Conservation (phyloP, 2,888 invertebrate species). For the Drosophila longiperda region DNA sequence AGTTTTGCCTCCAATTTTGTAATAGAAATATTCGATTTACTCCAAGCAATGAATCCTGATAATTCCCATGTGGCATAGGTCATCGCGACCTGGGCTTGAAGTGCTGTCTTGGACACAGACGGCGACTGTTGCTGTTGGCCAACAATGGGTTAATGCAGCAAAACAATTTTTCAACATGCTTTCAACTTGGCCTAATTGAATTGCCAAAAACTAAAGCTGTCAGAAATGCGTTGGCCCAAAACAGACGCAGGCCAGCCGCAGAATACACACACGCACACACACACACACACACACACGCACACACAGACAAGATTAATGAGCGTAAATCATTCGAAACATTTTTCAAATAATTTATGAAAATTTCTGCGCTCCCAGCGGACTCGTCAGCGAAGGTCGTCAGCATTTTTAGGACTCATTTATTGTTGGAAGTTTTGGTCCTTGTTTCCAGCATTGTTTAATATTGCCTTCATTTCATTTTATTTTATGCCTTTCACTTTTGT, state of each 20-base stretch:
- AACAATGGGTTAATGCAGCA: slow-evolving; percentile 65
- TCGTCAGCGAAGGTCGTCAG: slow-evolving; percentile 48
- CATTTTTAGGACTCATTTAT: slow-evolving; percentile 58
- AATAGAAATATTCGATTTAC: not conserved
- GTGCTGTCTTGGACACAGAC: slow-evolving; percentile 39
- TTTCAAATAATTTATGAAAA: slow-evolving; percentile 68
- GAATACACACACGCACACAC: slow-evolving; percentile 8
- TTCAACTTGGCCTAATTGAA: slow-evolving; percentile 67
- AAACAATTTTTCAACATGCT: slow-evolving; percentile 64
- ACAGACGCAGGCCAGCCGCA: slow-evolving; percentile 47
- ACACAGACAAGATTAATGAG: slow-evolving; percentile 62
- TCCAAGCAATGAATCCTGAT: no score
- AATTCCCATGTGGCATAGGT: not conserved
- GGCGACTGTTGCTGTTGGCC: slow-evolving; percentile 34
- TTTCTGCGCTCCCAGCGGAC: slow-evolving; percentile 46
- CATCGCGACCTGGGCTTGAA: not conserved
- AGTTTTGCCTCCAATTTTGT: not conserved
- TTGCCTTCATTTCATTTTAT: slow-evolving; percentile 31
- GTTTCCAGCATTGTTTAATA: slow-evolving; percentile 42
- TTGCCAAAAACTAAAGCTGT: slow-evolving; percentile 68
- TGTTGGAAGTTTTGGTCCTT: slow-evolving; percentile 34
- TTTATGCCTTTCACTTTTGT: slow-evolving; percentile 9
- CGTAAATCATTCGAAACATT: slow-evolving; percentile 65
- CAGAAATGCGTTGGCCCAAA: slow-evolving; percentile 57
- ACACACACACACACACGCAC: slow-evolving; percentile 10